Percentiles rank a stretch among this genome's conserved stretches.
phyloP scores from a whole-genome alignment of 2,797 vertebrate genomes.

The Varecia variegata region DNA sequence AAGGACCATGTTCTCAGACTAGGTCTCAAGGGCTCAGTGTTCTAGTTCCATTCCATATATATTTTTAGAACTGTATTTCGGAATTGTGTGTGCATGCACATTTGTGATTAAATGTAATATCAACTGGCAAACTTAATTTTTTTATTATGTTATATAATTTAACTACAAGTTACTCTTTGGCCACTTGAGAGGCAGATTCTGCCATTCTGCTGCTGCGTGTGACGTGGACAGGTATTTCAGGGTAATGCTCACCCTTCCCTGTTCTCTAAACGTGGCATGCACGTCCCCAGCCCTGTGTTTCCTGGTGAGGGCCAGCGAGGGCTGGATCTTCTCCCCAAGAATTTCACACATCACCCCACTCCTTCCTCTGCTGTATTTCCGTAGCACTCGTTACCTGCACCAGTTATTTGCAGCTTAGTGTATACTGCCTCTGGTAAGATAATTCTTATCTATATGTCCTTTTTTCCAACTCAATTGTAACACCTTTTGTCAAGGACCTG shows the following conservation, averaged over 20 bases:
- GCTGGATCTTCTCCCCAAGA: background rate
- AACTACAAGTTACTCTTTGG: background rate
- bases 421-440: background rate
- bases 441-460: background rate
- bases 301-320: background rate
- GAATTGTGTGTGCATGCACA: background rate
- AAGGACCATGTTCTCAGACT: background rate
- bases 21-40: background rate
- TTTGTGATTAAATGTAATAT: background rate
- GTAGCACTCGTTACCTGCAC: background rate
- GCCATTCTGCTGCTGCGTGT: background rate
- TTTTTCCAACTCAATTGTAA: background rate
- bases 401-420: background rate
- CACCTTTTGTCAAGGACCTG: background rate
- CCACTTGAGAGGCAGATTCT: background rate
- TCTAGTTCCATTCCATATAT: background rate
- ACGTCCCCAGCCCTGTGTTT: background rate
- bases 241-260: background rate
- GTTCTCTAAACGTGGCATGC: background rate
- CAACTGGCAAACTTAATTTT: background rate
- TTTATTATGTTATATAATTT: background rate
- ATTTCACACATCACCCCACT: background rate
- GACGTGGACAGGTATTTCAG: too few species aligned
- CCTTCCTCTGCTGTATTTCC: background rate
- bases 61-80: constrained; percentile 4